Percentiles rank a stretch among this genome's conserved stretches.
Conservation (phyloP, 2,113 vertebrate species). For the Tetrax tetrax region DNA sequence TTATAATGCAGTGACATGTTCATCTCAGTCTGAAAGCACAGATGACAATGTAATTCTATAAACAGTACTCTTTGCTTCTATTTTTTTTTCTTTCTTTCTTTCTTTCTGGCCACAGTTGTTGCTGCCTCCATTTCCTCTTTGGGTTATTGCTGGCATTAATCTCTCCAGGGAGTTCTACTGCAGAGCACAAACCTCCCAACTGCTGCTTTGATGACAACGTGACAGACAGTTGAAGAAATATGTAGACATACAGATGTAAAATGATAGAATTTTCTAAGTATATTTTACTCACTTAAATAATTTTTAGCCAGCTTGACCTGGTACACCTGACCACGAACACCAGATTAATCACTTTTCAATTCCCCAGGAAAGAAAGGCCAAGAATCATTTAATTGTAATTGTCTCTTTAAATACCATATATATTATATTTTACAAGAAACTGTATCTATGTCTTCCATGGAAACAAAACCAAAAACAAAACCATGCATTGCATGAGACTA, state of each 20-base stretch:
- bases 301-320: neutral
- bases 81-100: neutral
- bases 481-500: neutral
- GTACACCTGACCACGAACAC: neutral
- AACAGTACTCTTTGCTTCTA: slow-evolving; percentile 5
- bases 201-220: neutral
- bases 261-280: neutral
- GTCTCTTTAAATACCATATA: neutral
- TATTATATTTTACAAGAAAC: neutral
- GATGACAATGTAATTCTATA: neutral
- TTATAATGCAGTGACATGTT: neutral
- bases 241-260: neutral
- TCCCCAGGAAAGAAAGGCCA: neutral
- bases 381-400: neutral
- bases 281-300: neutral
- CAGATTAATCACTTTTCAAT: neutral
- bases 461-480: neutral
- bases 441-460: neutral
- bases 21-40: slow-evolving; percentile 7
- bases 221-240: slow-evolving; percentile 21
- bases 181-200: neutral
- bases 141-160: slow-evolving; percentile 51
- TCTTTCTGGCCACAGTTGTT: neutral
- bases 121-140: slow-evolving; percentile 45
- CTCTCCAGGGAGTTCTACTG: neutral